Percentiles rank a stretch among this genome's conserved stretches.
Evolutionary conservation across 2,113 vertebrate genomes (phyloP).

Genomic region (Alligator sinensis): DNA sequence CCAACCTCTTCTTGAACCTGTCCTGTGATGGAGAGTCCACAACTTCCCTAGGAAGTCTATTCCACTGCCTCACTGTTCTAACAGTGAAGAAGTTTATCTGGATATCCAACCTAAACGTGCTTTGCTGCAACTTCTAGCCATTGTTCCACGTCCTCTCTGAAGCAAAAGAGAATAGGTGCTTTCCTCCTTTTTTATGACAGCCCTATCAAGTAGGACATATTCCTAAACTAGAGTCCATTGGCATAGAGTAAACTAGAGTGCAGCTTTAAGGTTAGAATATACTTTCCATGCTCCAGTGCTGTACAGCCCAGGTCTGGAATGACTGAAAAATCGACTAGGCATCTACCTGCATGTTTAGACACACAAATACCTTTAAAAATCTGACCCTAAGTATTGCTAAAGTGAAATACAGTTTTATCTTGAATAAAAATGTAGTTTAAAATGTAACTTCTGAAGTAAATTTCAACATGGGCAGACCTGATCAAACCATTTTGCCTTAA

Average conservation of each 20-base stretch:
- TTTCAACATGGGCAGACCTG: constrained; percentile 22
- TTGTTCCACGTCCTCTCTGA: no score
- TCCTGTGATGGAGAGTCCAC: no score
- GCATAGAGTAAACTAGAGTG: neutral
- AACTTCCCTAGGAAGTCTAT: no score
- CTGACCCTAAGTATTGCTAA: constrained; percentile 25
- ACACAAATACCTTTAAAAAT: constrained; percentile 23
- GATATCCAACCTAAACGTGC: no score
- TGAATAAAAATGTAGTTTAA: neutral
- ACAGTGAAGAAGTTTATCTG: no score
- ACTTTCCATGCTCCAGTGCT: neutral
- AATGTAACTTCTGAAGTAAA: constrained; percentile 32
- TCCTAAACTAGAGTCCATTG: neutral
- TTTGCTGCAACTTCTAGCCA: no score
- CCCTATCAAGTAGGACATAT: neutral
- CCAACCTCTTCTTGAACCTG: no score
- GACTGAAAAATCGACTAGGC: constrained; percentile 17
- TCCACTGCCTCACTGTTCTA: no score
- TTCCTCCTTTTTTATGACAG: no score
- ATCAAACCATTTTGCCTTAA: neutral
- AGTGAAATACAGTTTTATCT: neutral
- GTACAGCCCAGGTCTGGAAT: constrained; percentile 1
- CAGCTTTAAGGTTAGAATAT: neutral
- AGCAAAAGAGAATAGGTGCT: no score
- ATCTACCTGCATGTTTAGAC: neutral